Conservation (phyloP, 2,888 invertebrate species). For the Polydrusus pterygomalis region DNA sequence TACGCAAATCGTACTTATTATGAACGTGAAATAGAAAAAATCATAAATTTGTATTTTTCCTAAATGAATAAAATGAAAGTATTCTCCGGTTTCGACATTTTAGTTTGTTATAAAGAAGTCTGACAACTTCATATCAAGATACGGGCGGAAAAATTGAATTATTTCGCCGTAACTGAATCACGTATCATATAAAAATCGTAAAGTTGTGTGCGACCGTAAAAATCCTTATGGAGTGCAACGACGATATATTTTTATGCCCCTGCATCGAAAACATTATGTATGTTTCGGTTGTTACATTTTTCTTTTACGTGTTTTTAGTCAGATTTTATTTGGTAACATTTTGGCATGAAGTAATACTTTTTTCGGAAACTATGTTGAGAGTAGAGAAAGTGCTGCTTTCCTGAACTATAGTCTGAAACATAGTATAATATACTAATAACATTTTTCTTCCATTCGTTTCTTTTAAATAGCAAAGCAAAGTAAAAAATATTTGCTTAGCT, state of each 20-base stretch:
- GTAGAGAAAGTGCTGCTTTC: no score
- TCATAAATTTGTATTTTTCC: no score
- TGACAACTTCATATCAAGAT: constrained; percentile 19
- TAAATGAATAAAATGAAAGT: no score
- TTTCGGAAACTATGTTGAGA: no score
- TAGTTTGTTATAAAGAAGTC: constrained; percentile 17
- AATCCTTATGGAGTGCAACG: constrained; percentile 37
- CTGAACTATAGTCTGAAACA: neutral
- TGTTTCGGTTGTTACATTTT: constrained; percentile 12
- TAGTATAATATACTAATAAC: no score
- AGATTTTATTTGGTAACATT: constrained; percentile 10
- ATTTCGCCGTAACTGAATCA: constrained; percentile 45
- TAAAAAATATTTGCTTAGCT: no score
- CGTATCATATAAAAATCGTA: constrained; percentile 52
- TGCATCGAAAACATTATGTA: constrained; percentile 7
- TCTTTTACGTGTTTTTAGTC: constrained; percentile 2
- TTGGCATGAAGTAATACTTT: neutral
- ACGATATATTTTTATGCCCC: constrained; percentile 23
- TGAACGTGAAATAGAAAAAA: no score
- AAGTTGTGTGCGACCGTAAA: constrained; percentile 46
- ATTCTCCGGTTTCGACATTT: neutral
- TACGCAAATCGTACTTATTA: no score
- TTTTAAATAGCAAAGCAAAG: no score
- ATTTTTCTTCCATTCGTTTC: no score
- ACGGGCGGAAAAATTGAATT: constrained; percentile 45